Conservation (phyloP, 2,888 invertebrate genomes). For the Sphaeridia pumilis region DNA sequence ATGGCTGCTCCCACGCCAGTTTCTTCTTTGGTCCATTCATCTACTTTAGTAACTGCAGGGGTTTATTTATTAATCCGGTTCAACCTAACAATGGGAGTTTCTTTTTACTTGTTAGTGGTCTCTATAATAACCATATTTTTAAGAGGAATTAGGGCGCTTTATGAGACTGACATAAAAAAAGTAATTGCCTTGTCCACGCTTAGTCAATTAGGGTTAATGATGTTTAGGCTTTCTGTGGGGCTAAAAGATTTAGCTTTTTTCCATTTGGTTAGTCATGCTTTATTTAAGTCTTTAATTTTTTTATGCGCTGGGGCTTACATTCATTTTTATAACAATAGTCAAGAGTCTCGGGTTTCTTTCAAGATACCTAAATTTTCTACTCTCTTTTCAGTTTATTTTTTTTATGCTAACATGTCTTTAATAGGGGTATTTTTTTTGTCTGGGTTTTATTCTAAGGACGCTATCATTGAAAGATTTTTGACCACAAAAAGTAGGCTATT, state of each 20-base stretch:
- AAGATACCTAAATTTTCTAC: slow-evolving; percentile 43
- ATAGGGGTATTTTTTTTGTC: slow-evolving; percentile 54
- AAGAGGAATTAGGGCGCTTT: slow-evolving; percentile 39
- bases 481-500: slow-evolving; percentile 47
- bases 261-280: slow-evolving; percentile 59
- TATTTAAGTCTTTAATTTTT: slow-evolving; percentile 65
- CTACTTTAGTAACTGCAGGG: slow-evolving; percentile 64
- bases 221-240: slow-evolving; percentile 51
- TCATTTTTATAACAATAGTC: slow-evolving; percentile 51
- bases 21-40: slow-evolving; percentile 65
- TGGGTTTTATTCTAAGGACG: slow-evolving; percentile 55
- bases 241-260: slow-evolving; percentile 51
- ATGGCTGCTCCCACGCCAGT: slow-evolving; percentile 67
- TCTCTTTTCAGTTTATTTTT: slow-evolving; percentile 46
- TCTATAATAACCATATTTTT: slow-evolving; percentile 38
- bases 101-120: slow-evolving; percentile 47
- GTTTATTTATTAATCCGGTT: slow-evolving; percentile 62
- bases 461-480: slow-evolving; percentile 49
- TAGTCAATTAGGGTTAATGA: slow-evolving; percentile 62
- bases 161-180: slow-evolving; percentile 54
- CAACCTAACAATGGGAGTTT: slow-evolving; percentile 45
- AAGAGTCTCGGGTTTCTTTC: slow-evolving; percentile 56
- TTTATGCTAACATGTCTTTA: slow-evolving; percentile 50
- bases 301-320: slow-evolving; percentile 58
- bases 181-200: slow-evolving; percentile 66